phyloP scores from a whole-genome alignment of 2,797 vertebrate species.

The Acrossocheilus wenchowensis region DNA sequence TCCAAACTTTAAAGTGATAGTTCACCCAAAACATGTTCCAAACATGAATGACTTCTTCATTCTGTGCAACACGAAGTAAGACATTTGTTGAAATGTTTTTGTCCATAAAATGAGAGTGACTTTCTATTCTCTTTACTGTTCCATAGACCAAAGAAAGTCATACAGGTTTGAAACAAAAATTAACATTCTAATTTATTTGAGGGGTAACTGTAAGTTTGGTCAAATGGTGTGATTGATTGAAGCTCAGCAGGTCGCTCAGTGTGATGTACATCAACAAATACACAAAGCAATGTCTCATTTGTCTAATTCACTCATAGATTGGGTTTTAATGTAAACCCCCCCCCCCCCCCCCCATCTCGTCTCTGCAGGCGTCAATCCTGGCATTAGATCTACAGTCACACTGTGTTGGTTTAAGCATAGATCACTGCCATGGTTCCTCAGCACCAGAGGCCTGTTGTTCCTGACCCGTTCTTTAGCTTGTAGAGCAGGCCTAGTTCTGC shows the following conservation, averaged over 20 bases:
- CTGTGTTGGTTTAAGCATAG: constrained; percentile 47
- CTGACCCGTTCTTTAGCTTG: constrained; percentile 32
- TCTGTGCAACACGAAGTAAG: neutral
- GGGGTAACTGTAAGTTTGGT: neutral
- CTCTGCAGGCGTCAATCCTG: neutral
- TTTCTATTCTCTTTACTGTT: neutral
- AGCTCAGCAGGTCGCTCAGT: constrained; percentile 32
- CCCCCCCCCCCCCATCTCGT: neutral
- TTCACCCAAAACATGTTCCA: neutral
- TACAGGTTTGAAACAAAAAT: neutral
- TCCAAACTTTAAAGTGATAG: neutral
- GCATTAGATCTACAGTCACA: constrained; percentile 43
- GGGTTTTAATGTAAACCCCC: neutral
- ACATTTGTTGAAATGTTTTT: neutral
- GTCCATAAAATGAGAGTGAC: neutral
- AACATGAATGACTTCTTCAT: neutral
- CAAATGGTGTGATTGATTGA: neutral
- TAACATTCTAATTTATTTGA: fast-evolving
- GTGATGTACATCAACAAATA: constrained; percentile 50
- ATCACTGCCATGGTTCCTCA: constrained; percentile 23
- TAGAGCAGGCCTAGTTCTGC: constrained; percentile 16
- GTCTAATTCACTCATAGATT: constrained; percentile 1
- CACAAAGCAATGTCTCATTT: neutral
- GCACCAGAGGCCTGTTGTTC: neutral
- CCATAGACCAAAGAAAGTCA: neutral